Conservation (phyloP, 2,888 invertebrate species). For the Dione vanillae region DNA sequence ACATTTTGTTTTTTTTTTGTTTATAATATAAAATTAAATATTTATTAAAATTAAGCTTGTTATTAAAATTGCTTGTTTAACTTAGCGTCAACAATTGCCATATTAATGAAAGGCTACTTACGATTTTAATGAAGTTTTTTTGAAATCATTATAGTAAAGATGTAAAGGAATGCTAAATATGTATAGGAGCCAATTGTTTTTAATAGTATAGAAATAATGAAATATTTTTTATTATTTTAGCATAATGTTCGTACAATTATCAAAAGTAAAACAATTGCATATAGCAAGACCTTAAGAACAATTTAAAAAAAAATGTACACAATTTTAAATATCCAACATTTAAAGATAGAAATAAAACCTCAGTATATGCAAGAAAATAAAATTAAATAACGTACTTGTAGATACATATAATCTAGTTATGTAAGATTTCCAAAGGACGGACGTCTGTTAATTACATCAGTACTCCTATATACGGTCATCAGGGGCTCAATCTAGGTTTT, state of each 20-base stretch:
- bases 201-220: too few species aligned
- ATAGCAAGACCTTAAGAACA: too few species aligned
- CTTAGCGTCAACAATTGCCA: not conserved
- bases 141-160: too few species aligned
- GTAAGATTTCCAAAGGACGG: constrained; percentile 11
- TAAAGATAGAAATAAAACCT: too few species aligned
- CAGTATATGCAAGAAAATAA: not conserved
- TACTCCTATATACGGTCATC: constrained; percentile 10
- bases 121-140: not conserved
- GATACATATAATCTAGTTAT: constrained; percentile 7
- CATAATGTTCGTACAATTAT: too few species aligned
- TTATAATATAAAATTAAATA: constrained; percentile 2
- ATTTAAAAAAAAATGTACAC: too few species aligned
- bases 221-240: too few species aligned
- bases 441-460: constrained; percentile 14
- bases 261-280: too few species aligned
- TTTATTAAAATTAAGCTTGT: not conserved
- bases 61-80: not conserved
- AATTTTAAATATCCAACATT: too few species aligned
- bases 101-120: too few species aligned
- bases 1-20: not conserved
- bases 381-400: not conserved
- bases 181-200: too few species aligned
- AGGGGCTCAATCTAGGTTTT: constrained; percentile 11
- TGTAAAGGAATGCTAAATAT: too few species aligned